Conservation (phyloP, 2,797 vertebrate genomes). For the Onychomys leucogaster region DNA sequence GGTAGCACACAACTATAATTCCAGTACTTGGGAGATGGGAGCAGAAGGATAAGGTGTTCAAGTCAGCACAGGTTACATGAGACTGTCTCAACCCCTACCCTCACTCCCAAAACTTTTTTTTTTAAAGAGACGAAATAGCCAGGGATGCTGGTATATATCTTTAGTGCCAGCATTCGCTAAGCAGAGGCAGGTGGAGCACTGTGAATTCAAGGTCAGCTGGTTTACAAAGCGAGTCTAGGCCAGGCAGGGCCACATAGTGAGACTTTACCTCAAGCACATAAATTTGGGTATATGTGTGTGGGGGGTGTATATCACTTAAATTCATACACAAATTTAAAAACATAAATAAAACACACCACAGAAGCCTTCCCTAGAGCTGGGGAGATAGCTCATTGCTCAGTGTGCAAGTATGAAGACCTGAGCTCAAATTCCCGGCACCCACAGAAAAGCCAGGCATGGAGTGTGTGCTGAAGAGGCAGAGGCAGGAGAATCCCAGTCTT, state of each 20-base stretch:
- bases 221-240: background rate
- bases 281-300: background rate
- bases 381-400: too few species aligned
- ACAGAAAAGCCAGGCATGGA: background rate
- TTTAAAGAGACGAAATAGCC: constrained; percentile 29
- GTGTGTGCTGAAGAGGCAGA: background rate
- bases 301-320: background rate
- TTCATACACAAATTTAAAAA: constrained; percentile 49
- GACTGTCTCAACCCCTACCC: background rate
- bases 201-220: background rate
- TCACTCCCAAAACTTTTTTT: background rate
- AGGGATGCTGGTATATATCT: background rate
- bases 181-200: background rate
- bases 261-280: background rate
- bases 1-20: background rate
- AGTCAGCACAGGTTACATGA: background rate
- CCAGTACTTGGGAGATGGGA: background rate
- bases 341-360: constrained; percentile 10
- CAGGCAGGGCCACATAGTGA: background rate
- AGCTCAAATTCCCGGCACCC: background rate
- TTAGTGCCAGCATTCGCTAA: background rate
- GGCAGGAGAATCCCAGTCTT: background rate
- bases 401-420: background rate
- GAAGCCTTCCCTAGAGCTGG: background rate
- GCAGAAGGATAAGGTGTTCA: background rate